A percentile compares a stretch with the other conserved stretches of the same genome.
Conservation (phyloP, 1,140 invertebrate genomes). For the Medauroidea extradentata region DNA sequence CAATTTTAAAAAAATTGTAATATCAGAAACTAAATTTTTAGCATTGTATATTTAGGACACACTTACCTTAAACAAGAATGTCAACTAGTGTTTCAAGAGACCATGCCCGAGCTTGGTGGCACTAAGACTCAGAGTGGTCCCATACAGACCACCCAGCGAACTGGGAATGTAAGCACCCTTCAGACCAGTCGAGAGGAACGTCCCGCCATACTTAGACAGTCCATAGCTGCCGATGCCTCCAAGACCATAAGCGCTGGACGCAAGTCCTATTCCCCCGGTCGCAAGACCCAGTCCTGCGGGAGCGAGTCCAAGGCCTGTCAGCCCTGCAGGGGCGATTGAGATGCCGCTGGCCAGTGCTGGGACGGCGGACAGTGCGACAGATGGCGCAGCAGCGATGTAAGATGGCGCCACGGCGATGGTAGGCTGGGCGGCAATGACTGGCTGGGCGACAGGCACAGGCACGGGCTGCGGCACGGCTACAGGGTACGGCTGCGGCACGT, state of each 20-base stretch:
- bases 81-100: no score
- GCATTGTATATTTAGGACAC: no score
- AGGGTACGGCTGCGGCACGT: background rate
- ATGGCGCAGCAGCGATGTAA: background rate
- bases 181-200: background rate
- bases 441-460: background rate
- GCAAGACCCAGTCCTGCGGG: background rate
- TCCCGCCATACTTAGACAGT: background rate
- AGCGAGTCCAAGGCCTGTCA: no score
- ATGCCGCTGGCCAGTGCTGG: background rate
- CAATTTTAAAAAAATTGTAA: no score
- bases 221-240: background rate
- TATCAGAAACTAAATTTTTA: no score
- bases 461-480: background rate
- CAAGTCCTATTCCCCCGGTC: background rate
- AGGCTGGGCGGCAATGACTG: background rate
- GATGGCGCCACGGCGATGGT: background rate
- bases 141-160: slow-evolving; percentile 4
- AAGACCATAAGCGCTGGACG: background rate
- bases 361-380: background rate
- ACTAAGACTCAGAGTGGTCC: background rate
- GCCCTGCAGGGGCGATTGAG: no score
- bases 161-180: slow-evolving; percentile 2
- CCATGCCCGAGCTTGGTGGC: background rate
- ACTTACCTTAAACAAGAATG: no score